A percentile compares a stretch with the other conserved stretches of the same genome.
Evolutionary conservation across 2,113 vertebrate species (phyloP).

Genomic region (Callithrix jacchus): DNA sequence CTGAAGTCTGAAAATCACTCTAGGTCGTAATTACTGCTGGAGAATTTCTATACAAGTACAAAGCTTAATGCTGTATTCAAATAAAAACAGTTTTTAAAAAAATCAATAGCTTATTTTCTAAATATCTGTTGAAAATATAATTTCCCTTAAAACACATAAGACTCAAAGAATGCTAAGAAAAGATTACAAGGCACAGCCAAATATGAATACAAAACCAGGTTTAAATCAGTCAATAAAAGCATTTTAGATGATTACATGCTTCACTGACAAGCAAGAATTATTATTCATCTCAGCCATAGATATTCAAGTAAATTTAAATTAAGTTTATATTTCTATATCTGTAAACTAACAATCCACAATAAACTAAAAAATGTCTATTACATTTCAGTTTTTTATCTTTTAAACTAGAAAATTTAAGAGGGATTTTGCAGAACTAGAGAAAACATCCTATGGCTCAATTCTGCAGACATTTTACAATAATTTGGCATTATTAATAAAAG

Average conservation of each 20-base stretch:
- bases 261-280: not conserved
- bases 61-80: not conserved
- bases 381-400: not conserved
- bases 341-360: not conserved
- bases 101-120: not conserved
- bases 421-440: not conserved
- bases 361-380: not conserved
- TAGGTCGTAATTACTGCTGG: not conserved
- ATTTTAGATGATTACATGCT: not conserved
- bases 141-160: conserved; percentile 22
- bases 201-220: conserved; percentile 31
- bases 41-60: not conserved
- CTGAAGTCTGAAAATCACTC: conserved; percentile 1
- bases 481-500: not conserved
- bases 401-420: not conserved
- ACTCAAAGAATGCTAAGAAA: not conserved
- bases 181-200: not conserved
- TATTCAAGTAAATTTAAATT: not conserved
- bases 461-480: not conserved
- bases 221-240: not conserved
- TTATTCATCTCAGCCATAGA: not conserved
- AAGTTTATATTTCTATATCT: not conserved
- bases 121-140: not conserved
- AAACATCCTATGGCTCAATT: not conserved
- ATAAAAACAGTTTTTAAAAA: not conserved